These are phyloP conservation scores for Melanotaenia parkinsoni DNA, from an alignment of 2,797 vertebrate genomes.

Conservation along the genomic window DNA sequence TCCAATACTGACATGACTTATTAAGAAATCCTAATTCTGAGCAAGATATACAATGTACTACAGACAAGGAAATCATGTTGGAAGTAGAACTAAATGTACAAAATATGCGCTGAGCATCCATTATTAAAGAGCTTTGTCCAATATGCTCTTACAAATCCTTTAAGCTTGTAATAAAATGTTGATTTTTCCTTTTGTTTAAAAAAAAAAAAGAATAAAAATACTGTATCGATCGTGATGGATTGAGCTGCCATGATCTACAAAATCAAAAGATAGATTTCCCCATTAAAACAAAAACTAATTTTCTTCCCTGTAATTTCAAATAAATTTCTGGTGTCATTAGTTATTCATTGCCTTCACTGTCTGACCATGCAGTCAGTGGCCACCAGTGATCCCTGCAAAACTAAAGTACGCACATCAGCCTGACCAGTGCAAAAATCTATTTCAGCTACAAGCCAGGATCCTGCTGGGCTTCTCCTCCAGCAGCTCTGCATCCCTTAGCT, in stretches of 20 bases:
- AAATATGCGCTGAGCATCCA: background rate
- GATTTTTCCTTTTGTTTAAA: background rate
- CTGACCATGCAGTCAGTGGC: slow-evolving; percentile 74
- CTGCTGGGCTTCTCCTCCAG: slow-evolving; percentile 43
- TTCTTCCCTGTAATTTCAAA: slow-evolving; percentile 37
- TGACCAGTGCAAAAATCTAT: slow-evolving; percentile 35
- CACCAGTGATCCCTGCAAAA: slow-evolving; percentile 62
- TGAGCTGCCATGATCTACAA: too few relatives aligned
- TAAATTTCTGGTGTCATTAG: slow-evolving; percentile 63
- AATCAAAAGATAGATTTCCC: too few relatives aligned
- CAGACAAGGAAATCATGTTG: background rate
- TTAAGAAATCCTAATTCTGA: background rate
- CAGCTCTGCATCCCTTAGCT: slow-evolving; percentile 41
- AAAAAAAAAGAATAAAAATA: background rate
- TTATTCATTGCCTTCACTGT: slow-evolving; percentile 75
- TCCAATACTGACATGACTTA: background rate
- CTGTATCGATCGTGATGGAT: background rate
- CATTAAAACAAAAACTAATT: slow-evolving; percentile 32
- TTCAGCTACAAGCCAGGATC: slow-evolving; percentile 33
- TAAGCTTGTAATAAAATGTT: background rate
- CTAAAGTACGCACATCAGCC: background rate
- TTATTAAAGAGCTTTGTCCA: background rate
- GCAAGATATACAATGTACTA: background rate
- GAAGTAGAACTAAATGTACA: background rate
- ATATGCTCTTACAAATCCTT: background rate